These are phyloP conservation scores for Petrophora chlorosata DNA, from an alignment of 2,888 invertebrate species.

Conservation along the genomic window DNA sequence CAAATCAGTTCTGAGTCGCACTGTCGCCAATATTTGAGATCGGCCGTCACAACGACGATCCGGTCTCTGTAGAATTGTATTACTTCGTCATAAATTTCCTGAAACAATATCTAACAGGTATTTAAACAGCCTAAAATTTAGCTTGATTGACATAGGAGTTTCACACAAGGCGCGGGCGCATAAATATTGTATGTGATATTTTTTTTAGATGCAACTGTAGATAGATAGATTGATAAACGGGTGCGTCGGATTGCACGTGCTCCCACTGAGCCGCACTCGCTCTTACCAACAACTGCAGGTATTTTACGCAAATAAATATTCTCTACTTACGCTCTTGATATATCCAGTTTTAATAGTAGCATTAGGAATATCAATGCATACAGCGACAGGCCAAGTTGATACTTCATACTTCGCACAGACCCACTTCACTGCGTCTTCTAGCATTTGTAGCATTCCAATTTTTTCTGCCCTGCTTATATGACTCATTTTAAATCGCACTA, in stretches of 20 bases:
- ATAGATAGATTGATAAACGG: too few relatives aligned
- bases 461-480: conserved; percentile 41
- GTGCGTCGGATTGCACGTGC: too few relatives aligned
- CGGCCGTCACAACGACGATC: conserved; percentile 45
- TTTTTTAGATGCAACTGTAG: too few relatives aligned
- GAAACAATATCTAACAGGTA: too few relatives aligned
- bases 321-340: conserved; percentile 37
- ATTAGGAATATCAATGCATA: conserved; percentile 55
- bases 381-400: conserved; percentile 51
- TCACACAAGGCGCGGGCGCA: too few relatives aligned
- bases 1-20: conserved; percentile 51
- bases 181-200: too few relatives aligned
- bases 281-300: too few relatives aligned
- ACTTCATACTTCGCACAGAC: conserved; percentile 52
- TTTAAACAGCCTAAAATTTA: too few relatives aligned
- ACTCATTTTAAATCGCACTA: conserved; percentile 48
- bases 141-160: too few relatives aligned
- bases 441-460: conserved; percentile 33
- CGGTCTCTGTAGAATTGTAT: conserved; percentile 33
- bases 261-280: too few relatives aligned
- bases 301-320: too few relatives aligned
- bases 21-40: conserved; percentile 44
- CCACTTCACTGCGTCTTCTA: conserved; percentile 39
- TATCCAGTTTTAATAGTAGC: conserved; percentile 53
- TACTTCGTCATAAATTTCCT: conserved; percentile 19